Percentiles rank a stretch among this genome's conserved stretches.
Conservation (phyloP, 2,797 vertebrate genomes). For the Pantherophis alleghaniensis region DNA sequence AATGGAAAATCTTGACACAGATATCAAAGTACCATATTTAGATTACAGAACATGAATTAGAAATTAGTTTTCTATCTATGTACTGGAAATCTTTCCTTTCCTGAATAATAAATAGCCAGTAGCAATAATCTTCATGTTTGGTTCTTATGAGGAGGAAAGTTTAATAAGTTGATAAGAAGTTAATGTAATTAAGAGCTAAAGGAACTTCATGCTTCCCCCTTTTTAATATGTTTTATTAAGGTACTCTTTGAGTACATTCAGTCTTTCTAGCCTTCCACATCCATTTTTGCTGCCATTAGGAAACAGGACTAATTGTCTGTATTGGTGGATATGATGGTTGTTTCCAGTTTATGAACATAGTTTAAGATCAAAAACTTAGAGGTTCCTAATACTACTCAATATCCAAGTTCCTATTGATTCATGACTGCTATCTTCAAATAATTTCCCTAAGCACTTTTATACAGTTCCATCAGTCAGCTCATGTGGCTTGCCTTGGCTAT, state of each 20-base stretch:
- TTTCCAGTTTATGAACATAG: not conserved
- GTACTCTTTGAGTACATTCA: not conserved
- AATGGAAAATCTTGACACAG: constrained; percentile 32
- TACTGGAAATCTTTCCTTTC: not conserved
- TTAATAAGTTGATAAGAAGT: not conserved
- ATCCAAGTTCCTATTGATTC: not conserved
- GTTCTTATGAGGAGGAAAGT: not conserved
- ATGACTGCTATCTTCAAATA: not conserved
- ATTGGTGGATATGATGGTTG: not conserved
- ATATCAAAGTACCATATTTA: constrained; percentile 4
- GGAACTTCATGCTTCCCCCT: not conserved
- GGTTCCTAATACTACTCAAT: not conserved
- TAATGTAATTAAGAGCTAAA: not conserved
- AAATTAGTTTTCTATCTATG: constrained; percentile 2
- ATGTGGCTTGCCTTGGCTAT: not conserved
- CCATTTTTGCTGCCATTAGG: not conserved
- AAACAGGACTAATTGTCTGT: not conserved
- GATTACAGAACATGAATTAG: not conserved
- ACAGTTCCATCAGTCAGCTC: not conserved
- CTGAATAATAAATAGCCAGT: not conserved
- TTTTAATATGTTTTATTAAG: not conserved
- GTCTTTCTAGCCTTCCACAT: not conserved
- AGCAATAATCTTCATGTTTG: not conserved
- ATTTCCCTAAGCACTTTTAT: not conserved
- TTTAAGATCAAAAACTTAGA: not conserved